A percentile compares a stretch with the other conserved stretches of the same genome.
Conservation (phyloP, 2,113 vertebrate genomes). For the Gasterosteus aculeatus region DNA sequence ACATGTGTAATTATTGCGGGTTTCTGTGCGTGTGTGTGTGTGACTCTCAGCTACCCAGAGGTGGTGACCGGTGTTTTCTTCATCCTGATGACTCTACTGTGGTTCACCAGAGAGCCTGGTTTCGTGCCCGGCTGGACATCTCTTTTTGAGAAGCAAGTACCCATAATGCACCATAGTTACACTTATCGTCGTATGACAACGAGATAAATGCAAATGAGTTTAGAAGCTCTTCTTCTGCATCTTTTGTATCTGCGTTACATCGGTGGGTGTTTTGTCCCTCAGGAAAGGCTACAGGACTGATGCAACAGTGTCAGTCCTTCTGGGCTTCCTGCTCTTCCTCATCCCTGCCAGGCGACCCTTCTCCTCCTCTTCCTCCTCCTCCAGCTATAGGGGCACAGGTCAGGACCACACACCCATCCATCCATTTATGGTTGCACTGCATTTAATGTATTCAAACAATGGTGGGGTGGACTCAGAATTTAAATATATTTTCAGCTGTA, state of each 20-base stretch:
- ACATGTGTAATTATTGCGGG: slow-evolving; percentile 28
- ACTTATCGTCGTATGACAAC: neutral
- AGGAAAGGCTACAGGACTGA: slow-evolving; percentile 98
- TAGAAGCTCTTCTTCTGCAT: neutral
- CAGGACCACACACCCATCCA: slow-evolving; percentile 1
- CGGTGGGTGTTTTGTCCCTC: neutral
- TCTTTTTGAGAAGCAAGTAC: slow-evolving; percentile 91
- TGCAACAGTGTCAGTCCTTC: slow-evolving; percentile 94
- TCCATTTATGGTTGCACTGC: neutral
- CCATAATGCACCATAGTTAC: slow-evolving; percentile 23
- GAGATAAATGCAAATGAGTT: neutral
- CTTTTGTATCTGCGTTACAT: neutral
- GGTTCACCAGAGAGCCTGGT: slow-evolving; percentile 97
- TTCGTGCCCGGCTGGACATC: slow-evolving; percentile 98
- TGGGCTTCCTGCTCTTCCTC: slow-evolving; percentile 97
- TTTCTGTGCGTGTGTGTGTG: slow-evolving; percentile 28
- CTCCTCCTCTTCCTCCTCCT: slow-evolving; percentile 83
- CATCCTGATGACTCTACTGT: slow-evolving; percentile 95
- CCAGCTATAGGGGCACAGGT: slow-evolving; percentile 81
- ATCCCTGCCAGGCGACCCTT: slow-evolving; percentile 90
- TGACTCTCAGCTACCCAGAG: slow-evolving; percentile 89
- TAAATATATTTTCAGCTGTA: neutral
- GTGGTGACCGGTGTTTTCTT: slow-evolving; percentile 97
- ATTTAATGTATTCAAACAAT: neutral
- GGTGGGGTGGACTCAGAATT: neutral